A percentile compares a stretch with the other conserved stretches of the same genome.
These are phyloP conservation scores for Augochlorella aurata DNA, from an alignment of 2,888 invertebrate genomes.

Conservation along the genomic window DNA sequence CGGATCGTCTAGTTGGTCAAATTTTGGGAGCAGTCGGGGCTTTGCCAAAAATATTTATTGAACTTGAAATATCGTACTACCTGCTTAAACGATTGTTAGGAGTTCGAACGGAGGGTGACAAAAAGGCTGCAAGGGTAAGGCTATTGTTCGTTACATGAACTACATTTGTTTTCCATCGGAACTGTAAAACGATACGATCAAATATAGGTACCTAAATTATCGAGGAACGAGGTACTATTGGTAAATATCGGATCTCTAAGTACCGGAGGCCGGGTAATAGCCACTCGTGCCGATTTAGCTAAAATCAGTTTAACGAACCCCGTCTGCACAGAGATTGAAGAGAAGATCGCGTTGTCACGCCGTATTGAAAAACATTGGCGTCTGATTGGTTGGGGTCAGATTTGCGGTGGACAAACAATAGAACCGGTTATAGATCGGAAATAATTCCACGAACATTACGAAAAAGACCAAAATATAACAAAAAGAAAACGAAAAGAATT, in stretches of 20 bases:
- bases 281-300: conserved; percentile 97
- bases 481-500: conserved; percentile 38
- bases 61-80: conserved; percentile 99
- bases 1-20: conserved; percentile 97
- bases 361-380: conserved; percentile 99
- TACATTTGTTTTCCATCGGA: not conserved
- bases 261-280: conserved; percentile 97
- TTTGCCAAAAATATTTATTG: conserved; percentile 97
- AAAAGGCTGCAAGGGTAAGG: conserved; percentile 96
- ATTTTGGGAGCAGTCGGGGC: conserved; percentile 98
- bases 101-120: conserved; percentile 99
- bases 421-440: conserved; percentile 87
- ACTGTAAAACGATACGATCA: conserved; percentile 17
- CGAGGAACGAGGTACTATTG: conserved; percentile 95
- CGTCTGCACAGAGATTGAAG: conserved; percentile 99
- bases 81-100: conserved; percentile 96
- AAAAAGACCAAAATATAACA: conserved; percentile 18
- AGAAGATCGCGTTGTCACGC: conserved; percentile 99
- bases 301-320: conserved; percentile 98
- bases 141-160: not conserved
- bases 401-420: conserved; percentile 97
- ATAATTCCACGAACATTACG: conserved; percentile 49
- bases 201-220: conserved; percentile 92
- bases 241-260: conserved; percentile 99
- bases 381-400: conserved; percentile 99